A percentile compares a stretch with the other conserved stretches of the same genome.
Evolutionary conservation across 1,140 invertebrate species (phyloP).

Genomic region (Leptopilina boulardi): DNA sequence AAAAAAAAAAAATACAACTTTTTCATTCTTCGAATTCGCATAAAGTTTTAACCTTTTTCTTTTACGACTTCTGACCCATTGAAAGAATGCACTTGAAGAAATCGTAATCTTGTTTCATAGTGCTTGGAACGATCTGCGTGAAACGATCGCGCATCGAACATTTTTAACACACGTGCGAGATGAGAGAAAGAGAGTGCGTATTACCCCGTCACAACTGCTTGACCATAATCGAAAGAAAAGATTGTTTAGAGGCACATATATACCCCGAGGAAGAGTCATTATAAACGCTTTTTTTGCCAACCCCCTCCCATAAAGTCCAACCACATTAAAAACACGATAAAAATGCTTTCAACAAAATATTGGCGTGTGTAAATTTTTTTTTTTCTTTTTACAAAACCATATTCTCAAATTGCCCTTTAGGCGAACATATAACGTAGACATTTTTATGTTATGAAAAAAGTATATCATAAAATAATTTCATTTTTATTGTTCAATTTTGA

Average conservation of each 20-base stretch:
- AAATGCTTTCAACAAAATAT: conserved; percentile 22
- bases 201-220: conserved; percentile 54
- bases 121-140: conserved; percentile 48
- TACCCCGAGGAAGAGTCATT: conserved; percentile 46
- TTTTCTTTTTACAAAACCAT: no score
- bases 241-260: conserved; percentile 39
- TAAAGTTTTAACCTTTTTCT: conserved; percentile 51
- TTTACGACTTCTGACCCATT: conserved; percentile 47
- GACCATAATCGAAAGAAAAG: conserved; percentile 52
- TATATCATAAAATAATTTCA: neutral
- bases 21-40: conserved; percentile 54
- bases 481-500: neutral
- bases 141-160: conserved; percentile 52
- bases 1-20: no score
- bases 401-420: neutral
- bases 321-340: conserved; percentile 41
- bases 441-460: neutral
- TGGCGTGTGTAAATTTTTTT: conserved; percentile 18
- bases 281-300: conserved; percentile 45
- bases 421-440: neutral
- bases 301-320: conserved; percentile 44
- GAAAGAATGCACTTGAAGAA: conserved; percentile 36
- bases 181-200: conserved; percentile 39
- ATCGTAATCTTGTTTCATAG: conserved; percentile 35
- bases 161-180: conserved; percentile 51